A percentile compares a stretch with the other conserved stretches of the same genome.
phyloP scores from a whole-genome alignment of 2,113 vertebrate genomes.

The Gymnocephalus cernua region DNA sequence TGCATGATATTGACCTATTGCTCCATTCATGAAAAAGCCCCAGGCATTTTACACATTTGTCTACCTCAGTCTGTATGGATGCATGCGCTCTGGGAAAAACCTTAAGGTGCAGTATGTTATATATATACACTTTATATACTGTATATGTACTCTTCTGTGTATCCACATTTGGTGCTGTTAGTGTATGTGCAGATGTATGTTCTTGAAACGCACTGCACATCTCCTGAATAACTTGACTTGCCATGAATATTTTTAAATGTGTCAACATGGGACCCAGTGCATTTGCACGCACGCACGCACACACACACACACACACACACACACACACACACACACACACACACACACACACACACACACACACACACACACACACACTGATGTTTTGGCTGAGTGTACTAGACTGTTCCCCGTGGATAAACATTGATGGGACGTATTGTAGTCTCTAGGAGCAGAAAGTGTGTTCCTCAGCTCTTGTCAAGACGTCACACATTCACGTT shows the following conservation, averaged over 20 bases:
- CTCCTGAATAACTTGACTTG: conserved; percentile 53
- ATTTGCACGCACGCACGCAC: neutral
- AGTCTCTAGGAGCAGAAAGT: conserved; percentile 27
- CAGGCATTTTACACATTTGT: conserved; percentile 58
- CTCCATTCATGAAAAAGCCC: conserved; percentile 55
- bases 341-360: neutral
- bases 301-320: neutral
- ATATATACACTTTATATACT: neutral
- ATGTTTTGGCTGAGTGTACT: conserved; percentile 42
- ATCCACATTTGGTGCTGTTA: neutral
- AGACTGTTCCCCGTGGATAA: conserved; percentile 42
- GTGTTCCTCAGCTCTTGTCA: conserved; percentile 45
- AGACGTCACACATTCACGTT: conserved; percentile 15
- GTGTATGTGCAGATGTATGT: conserved; percentile 6
- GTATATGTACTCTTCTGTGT: neutral
- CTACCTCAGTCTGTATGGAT: conserved; percentile 24
- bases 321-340: neutral
- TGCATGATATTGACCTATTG: conserved; percentile 68
- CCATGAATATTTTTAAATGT: conserved; percentile 70
- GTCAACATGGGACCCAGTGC: conserved; percentile 34
- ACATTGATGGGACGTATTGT: conserved; percentile 25
- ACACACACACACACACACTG: conserved; percentile 2
- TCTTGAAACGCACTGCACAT: conserved; percentile 36
- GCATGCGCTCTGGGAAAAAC: neutral
- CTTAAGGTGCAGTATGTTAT: neutral